These are phyloP conservation scores for Tangara arthus DNA, from an alignment of 2,797 vertebrate genomes.

Conservation along the genomic window DNA sequence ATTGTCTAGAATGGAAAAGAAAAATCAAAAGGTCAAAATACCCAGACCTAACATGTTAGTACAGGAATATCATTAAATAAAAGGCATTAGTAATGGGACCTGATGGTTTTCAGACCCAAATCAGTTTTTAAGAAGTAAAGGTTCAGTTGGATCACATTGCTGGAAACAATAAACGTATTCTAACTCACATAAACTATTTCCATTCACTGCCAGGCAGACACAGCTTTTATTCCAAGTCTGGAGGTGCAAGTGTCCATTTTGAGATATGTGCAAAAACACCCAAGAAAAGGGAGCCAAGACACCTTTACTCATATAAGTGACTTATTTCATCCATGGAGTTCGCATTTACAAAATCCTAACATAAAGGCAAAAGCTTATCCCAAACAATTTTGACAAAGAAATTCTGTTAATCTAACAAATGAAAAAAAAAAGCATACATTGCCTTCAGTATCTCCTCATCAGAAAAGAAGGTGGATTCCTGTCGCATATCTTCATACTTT, in stretches of 20 bases:
- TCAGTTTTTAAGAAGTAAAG: not conserved
- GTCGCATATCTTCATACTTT: constrained; percentile 56
- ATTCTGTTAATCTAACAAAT: not conserved
- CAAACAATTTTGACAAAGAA: not conserved
- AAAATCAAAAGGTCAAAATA: not conserved
- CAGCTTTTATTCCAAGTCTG: not conserved
- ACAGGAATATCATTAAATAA: not conserved
- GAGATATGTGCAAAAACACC: fast-evolving
- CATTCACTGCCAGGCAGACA: not conserved
- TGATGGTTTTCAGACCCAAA: not conserved
- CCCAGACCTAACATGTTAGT: not conserved
- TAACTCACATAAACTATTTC: not conserved
- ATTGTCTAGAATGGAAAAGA: constrained; percentile 52
- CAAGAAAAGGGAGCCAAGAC: not conserved
- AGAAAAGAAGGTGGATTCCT: constrained; percentile 56
- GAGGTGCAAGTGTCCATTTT: not conserved
- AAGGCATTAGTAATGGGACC: not conserved
- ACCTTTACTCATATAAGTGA: not conserved
- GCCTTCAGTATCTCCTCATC: constrained; percentile 63
- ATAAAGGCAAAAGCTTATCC: not conserved
- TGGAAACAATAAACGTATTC: not conserved
- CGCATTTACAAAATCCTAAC: not conserved
- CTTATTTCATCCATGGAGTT: fast-evolving
- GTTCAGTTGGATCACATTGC: not conserved
- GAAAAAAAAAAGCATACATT: constrained; percentile 66